Evolutionary conservation across 2,113 vertebrate species (phyloP), one percentile per base, ranked within the genome.

Genomic region (Osmerus mordax): DNA sequence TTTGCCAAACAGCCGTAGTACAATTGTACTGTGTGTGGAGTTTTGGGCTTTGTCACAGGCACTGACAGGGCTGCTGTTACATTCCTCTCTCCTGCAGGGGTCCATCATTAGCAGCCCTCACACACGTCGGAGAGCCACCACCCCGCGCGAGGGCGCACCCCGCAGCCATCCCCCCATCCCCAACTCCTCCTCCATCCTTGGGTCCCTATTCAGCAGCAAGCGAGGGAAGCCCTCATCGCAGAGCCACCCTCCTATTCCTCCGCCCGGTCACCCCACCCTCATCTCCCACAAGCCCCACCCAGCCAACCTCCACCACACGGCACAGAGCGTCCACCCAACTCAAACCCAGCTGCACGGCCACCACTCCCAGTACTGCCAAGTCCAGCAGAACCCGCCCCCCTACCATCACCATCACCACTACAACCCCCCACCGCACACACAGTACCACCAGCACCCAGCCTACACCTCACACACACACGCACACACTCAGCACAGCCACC

Each of bases 51-150:
- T 65, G 12, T 65, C 14, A 4, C 4, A 21, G 64, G 32, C 15
- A 70, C 69, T 88, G 73, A 89, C 60, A n/a, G 66, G 66, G 53
- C 8, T 72, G 79, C 74, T 47, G 54, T 70, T 80, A 63, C 83
- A 70, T 84, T 78, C 66, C 83, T 69, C 82, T 78, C 65, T 60
- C 76, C 93, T 93, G 86, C 95, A 99, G 97, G 97, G 94, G 90
- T 98, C 95, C 95, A 97, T 95, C 96, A 98, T 98, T 98, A 99
- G 94, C 95, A 96, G 96, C 82, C 96, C 95, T 81, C 96, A 97
- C 91, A 94, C 92, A 81, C 93, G 92, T 87, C 94, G 94, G 88
- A 96, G 96, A 95, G 92, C 94, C 83, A 87, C 94, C 85, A 92
- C 95, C 73, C 93, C 94, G 83, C 94, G 90, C 71, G 95, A 98